A percentile compares a stretch with the other conserved stretches of the same genome.
Evolutionary conservation across 2,797 vertebrate species (phyloP).

Genomic region (Pelobates cultripes): DNA sequence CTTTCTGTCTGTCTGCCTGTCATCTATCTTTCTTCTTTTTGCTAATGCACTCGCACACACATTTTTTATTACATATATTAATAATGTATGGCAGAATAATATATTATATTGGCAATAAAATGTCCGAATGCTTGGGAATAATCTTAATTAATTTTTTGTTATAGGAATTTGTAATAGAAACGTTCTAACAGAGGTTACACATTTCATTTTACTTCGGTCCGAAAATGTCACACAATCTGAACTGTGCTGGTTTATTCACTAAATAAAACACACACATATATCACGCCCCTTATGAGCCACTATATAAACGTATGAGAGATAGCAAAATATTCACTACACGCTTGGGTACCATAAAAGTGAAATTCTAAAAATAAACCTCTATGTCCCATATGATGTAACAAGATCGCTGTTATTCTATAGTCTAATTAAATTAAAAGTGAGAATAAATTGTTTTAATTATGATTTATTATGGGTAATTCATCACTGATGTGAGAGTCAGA

Average conservation of each 20-base stretch:
- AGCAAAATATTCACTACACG: too few species aligned
- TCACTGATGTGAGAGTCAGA: slow-evolving; percentile 23
- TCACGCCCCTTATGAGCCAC: too few species aligned
- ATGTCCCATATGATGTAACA: too few species aligned
- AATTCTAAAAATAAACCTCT: too few species aligned
- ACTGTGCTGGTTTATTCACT: not conserved
- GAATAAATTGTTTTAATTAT: slow-evolving; percentile 44
- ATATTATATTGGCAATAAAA: not conserved
- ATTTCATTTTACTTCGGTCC: not conserved
- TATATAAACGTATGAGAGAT: too few species aligned
- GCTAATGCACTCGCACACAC: too few species aligned
- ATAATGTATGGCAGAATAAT: not conserved
- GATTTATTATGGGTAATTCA: slow-evolving; percentile 39
- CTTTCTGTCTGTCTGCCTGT: too few species aligned
- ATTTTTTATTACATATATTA: not conserved
- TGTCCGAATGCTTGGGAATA: not conserved
- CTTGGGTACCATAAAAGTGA: too few species aligned
- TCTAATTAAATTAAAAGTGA: slow-evolving; percentile 36
- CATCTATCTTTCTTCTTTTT: too few species aligned
- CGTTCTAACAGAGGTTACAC: not conserved
- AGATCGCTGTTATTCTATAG: not conserved
- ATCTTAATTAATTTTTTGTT: not conserved
- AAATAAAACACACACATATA: not conserved
- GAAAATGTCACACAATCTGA: not conserved
- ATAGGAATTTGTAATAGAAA: not conserved